Evolutionary conservation across 2,888 invertebrate genomes (phyloP).

Genomic region (Synanthedon andrenaeformis): DNA sequence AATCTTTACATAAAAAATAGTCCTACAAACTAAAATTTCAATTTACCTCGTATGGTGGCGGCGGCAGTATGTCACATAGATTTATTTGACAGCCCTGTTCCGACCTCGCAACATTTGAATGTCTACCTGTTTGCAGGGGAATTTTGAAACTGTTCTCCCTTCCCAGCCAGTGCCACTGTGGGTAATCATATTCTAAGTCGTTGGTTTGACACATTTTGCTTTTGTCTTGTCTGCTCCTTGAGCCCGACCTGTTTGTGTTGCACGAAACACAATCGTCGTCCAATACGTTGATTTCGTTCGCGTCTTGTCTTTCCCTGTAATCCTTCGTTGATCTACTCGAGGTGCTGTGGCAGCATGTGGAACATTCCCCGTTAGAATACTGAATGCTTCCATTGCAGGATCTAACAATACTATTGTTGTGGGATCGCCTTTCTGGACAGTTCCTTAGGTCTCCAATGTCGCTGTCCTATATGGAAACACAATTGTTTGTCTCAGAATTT

Average conservation of each 20-base stretch:
- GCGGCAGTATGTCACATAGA: slow-evolving; percentile 76
- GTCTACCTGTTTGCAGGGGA: slow-evolving; percentile 58
- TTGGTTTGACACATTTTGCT: slow-evolving; percentile 61
- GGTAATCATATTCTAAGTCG: slow-evolving; percentile 67
- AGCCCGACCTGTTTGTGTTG: slow-evolving; percentile 62
- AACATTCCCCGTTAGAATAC: slow-evolving; percentile 63
- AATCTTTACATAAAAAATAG: not conserved
- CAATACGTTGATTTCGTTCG: slow-evolving; percentile 51
- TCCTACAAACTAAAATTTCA: slow-evolving; percentile 12
- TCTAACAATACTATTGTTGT: slow-evolving; percentile 64
- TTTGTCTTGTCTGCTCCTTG: slow-evolving; percentile 62
- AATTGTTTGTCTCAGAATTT: slow-evolving; percentile 20
- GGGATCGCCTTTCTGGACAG: slow-evolving; percentile 59
- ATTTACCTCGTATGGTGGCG: slow-evolving; percentile 73
- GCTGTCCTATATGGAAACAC: slow-evolving; percentile 51
- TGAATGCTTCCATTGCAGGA: slow-evolving; percentile 64
- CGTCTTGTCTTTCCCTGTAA: slow-evolving; percentile 57
- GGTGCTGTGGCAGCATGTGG: slow-evolving; percentile 63
- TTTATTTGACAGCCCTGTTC: slow-evolving; percentile 71
- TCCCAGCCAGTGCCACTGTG: slow-evolving; percentile 65
- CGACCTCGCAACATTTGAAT: slow-evolving; percentile 60
- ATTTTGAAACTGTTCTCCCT: slow-evolving; percentile 68
- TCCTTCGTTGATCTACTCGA: slow-evolving; percentile 63
- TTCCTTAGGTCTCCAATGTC: slow-evolving; percentile 57
- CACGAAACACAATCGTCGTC: slow-evolving; percentile 61